These are phyloP conservation scores for Augiades crinisus DNA, from an alignment of 2,888 invertebrate species.

Conservation along the genomic window DNA sequence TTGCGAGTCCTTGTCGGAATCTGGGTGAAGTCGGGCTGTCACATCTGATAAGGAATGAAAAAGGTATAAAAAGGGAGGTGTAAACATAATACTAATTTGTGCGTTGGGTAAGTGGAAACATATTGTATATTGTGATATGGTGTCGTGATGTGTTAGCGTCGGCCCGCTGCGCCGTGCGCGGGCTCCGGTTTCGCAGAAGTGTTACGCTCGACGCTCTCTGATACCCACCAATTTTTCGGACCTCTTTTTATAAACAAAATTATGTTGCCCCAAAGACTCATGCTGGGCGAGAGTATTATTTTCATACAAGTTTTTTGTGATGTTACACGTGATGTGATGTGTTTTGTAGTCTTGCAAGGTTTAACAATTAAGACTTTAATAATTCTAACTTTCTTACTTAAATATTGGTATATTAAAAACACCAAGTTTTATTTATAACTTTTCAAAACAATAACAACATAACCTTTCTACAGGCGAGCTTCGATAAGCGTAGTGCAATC, in stretches of 20 bases:
- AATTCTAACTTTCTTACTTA: too few relatives aligned
- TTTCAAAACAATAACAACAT: too few relatives aligned
- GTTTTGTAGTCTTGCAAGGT: constrained; percentile 15
- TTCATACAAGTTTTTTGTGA: constrained; percentile 30
- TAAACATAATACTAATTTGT: constrained; percentile 75
- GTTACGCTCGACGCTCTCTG: constrained; percentile 67
- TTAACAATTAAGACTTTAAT: too few relatives aligned
- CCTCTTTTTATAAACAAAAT: constrained; percentile 45
- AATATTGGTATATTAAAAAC: too few relatives aligned
- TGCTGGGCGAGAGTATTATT: constrained; percentile 33
- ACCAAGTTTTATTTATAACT: too few relatives aligned
- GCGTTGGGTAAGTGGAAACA: constrained; percentile 66
- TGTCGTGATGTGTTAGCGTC: constrained; percentile 62
- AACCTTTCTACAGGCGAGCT: too few relatives aligned
- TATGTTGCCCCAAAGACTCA: constrained; percentile 36
- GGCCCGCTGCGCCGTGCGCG: constrained; percentile 41
- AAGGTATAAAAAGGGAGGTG: constrained; percentile 60
- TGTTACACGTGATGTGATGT: too few relatives aligned
- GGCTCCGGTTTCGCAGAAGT: constrained; percentile 75
- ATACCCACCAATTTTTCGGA: constrained; percentile 42
- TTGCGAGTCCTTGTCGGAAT: constrained; percentile 24
- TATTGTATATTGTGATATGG: constrained; percentile 73
- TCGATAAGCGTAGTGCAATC: too few relatives aligned
- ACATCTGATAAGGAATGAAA: constrained; percentile 53
- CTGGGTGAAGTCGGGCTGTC: constrained; percentile 48